These are phyloP conservation scores for Pangasius mekongensis DNA, from an alignment of 2,797 vertebrate genomes.

Conservation along the genomic window DNA sequence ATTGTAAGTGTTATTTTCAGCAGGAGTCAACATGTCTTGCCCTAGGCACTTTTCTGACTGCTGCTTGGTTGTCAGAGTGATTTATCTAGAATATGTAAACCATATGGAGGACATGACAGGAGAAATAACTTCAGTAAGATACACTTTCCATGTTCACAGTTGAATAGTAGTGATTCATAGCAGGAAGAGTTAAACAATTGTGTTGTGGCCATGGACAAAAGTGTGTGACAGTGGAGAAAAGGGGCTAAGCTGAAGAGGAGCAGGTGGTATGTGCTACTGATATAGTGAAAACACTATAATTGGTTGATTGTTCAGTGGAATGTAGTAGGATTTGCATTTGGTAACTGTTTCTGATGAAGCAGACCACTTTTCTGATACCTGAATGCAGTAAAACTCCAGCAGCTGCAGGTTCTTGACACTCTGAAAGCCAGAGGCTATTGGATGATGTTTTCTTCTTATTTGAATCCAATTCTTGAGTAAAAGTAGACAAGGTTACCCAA, in stretches of 20 bases:
- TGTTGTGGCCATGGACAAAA: not conserved
- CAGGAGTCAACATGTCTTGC: conserved; percentile 54
- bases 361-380: not conserved
- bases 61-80: conserved; percentile 54
- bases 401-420: no score
- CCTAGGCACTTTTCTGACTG: conserved; percentile 39
- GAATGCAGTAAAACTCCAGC: not conserved
- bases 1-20: conserved; percentile 49
- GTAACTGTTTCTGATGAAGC: not conserved
- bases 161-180: not conserved
- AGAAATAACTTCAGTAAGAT: conserved; percentile 48
- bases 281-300: not conserved
- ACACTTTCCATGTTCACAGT: conserved; percentile 26
- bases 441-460: not conserved
- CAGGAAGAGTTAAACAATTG: not conserved
- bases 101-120: conserved; percentile 52
- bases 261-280: not conserved
- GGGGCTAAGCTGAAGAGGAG: not conserved
- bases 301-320: not conserved
- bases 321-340: not conserved
- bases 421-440: not conserved
- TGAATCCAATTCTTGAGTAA: not conserved
- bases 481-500: not conserved
- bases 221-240: not conserved
- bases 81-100: conserved; percentile 51